Percentiles rank a stretch among this genome's conserved stretches.
Evolutionary conservation across 2,797 vertebrate genomes (phyloP).

Genomic region (Xiphorhynchus erythropygius): DNA sequence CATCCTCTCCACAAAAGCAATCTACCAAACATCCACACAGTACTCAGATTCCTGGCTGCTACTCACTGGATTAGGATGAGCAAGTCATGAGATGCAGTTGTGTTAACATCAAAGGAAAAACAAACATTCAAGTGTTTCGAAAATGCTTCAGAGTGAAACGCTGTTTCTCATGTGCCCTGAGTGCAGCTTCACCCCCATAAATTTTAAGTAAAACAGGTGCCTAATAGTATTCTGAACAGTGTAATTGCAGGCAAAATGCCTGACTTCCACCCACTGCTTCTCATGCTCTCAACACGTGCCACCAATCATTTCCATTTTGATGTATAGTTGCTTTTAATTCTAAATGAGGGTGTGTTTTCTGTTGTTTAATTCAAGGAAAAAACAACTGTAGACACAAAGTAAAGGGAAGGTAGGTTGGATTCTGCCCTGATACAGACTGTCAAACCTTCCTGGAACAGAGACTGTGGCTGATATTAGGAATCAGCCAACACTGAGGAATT

Average conservation of each 20-base stretch:
- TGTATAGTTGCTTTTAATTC: background rate
- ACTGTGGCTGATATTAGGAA: background rate
- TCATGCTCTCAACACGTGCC: background rate
- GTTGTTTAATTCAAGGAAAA: background rate
- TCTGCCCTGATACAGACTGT: background rate
- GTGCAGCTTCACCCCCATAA: background rate
- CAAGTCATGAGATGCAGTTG: slow-evolving; percentile 25
- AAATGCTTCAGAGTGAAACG: background rate
- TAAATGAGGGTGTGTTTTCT: background rate
- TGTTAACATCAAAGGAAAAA: slow-evolving; percentile 51
- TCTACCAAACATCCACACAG: background rate
- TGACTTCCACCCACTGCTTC: background rate
- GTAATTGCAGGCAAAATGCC: background rate
- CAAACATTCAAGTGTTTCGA: slow-evolving; percentile 18
- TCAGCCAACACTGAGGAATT: background rate
- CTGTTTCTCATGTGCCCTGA: background rate
- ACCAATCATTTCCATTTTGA: background rate
- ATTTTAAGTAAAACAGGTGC: background rate
- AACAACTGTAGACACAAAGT: background rate
- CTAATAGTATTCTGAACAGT: background rate
- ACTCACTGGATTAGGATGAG: background rate
- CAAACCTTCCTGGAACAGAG: background rate
- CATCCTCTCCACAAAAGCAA: background rate
- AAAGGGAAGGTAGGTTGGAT: background rate
- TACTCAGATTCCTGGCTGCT: background rate